Conservation (phyloP, 1,140 invertebrate species). For the Heliconius nattereri region DNA sequence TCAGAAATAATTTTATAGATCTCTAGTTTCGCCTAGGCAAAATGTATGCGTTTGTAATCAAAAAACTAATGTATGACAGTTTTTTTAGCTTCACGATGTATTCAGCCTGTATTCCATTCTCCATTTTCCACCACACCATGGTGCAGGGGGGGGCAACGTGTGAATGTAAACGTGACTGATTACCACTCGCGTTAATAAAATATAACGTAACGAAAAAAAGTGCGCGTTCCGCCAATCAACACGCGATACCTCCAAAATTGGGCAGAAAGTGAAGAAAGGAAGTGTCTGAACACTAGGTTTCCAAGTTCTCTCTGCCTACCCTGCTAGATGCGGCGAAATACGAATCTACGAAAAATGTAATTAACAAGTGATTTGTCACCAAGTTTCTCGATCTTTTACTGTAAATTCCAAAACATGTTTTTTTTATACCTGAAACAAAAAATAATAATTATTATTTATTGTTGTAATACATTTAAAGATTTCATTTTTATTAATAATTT, state of each 20-base stretch:
- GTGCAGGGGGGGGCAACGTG: too few species aligned
- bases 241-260: background rate
- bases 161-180: background rate
- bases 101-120: too few species aligned
- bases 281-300: background rate
- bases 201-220: background rate
- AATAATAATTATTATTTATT: background rate
- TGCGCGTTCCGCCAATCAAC: background rate
- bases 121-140: too few species aligned
- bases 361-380: background rate
- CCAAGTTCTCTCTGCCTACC: background rate
- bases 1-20: too few species aligned
- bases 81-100: too few species aligned
- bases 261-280: background rate
- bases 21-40: too few species aligned
- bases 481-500: too few species aligned
- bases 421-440: slow-evolving; percentile 17
- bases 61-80: too few species aligned
- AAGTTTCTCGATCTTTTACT: background rate
- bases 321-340: background rate
- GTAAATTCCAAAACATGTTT: background rate
- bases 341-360: background rate
- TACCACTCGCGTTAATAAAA: too few species aligned
- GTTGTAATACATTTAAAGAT: too few species aligned
- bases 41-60: too few species aligned